phyloP scores from a whole-genome alignment of 1,140 invertebrate genomes.

The Drosophila kurseongensis region DNA sequence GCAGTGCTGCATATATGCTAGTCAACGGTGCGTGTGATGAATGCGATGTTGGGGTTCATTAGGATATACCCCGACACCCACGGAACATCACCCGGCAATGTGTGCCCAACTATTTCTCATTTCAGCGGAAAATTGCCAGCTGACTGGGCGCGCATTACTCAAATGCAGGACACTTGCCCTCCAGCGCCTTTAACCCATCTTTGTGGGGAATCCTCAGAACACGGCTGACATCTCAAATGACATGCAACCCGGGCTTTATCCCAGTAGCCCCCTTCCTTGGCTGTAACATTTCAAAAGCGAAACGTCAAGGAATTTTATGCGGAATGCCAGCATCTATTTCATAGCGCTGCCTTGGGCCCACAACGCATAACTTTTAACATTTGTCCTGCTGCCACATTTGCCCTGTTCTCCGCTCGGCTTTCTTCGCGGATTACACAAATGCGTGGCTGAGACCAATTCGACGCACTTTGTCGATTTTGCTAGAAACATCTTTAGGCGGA shows the following conservation, averaged over 20 bases:
- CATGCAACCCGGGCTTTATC: conserved; percentile 41
- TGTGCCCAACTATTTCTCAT: conserved; percentile 69
- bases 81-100: conserved; percentile 1
- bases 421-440: conserved; percentile 27
- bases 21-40: conserved; percentile 34
- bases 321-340: conserved; percentile 53
- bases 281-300: conserved; percentile 69
- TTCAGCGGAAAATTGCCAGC: conserved; percentile 70
- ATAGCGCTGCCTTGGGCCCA: conserved; percentile 24
- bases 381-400: conserved; percentile 48
- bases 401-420: conserved; percentile 3
- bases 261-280: conserved; percentile 10
- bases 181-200: conserved; percentile 32
- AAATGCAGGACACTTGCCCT: conserved; percentile 51
- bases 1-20: conserved; percentile 7
- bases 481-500: too few species aligned
- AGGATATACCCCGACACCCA: conserved; percentile 14
- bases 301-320: conserved; percentile 61
- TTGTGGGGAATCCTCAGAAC: conserved; percentile 34
- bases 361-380: conserved; percentile 44
- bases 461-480: conserved; percentile 6
- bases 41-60: conserved; percentile 26
- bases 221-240: conserved; percentile 63
- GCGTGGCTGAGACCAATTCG: conserved; percentile 11
- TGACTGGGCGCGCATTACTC: conserved; percentile 65